Evolutionary conservation across 2,113 vertebrate species (phyloP).

Genomic region (Nycticryphes semicollaris): DNA sequence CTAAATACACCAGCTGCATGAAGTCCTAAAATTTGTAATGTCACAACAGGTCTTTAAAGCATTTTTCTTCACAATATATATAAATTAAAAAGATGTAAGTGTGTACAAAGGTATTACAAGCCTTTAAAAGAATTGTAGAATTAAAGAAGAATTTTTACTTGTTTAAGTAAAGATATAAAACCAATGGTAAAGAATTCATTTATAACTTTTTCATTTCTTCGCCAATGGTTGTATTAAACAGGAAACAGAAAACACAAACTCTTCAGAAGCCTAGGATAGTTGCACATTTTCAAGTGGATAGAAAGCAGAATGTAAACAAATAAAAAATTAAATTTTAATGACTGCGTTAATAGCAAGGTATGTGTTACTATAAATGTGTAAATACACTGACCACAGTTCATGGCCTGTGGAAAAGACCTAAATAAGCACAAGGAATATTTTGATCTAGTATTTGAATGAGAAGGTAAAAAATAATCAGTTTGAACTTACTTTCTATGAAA

Average conservation of each 20-base stretch:
- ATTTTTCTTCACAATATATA: not conserved
- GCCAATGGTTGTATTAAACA: not conserved
- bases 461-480: not conserved
- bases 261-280: not conserved
- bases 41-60: not conserved
- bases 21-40: not conserved
- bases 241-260: not conserved
- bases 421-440: not conserved
- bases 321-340: not conserved
- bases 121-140: not conserved
- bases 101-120: not conserved
- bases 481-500: conserved; percentile 38
- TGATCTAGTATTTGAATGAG: not conserved
- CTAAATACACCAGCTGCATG: not conserved
- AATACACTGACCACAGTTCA: not conserved
- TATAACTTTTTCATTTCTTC: not conserved
- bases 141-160: not conserved
- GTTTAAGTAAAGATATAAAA: not conserved
- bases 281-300: not conserved
- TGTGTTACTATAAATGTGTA: not conserved
- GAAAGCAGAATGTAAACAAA: not conserved
- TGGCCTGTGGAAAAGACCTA: not conserved
- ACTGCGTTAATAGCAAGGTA: not conserved
- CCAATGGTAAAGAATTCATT: not conserved
- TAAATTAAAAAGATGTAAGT: not conserved